Evolutionary conservation across 1,140 invertebrate genomes (phyloP).

Genomic region (silkworm (Bombyx mori)): DNA sequence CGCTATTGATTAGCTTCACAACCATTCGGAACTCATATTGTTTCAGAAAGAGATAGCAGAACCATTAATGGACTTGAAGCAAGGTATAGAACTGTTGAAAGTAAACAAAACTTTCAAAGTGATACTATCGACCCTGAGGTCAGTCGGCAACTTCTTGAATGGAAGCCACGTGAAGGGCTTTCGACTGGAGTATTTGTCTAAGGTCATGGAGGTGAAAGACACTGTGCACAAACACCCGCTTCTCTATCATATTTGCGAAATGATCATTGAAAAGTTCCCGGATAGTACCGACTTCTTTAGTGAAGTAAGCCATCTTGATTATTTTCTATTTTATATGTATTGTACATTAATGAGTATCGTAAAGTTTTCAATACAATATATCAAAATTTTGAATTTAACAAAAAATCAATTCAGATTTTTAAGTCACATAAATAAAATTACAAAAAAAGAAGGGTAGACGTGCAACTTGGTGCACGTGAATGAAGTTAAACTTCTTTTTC

Average conservation of each 20-base stretch:
- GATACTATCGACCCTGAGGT: slow-evolving; percentile 93
- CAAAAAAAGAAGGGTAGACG: no score
- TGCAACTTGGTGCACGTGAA: no score
- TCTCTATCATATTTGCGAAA: slow-evolving; percentile 96
- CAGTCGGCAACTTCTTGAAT: slow-evolving; percentile 98
- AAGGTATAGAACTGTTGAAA: slow-evolving; percentile 92
- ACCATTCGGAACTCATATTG: background rate
- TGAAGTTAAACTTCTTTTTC: no score
- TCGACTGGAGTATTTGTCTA: slow-evolving; percentile 96
- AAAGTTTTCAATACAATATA: no score
- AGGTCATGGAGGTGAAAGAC: slow-evolving; percentile 99
- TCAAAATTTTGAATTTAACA: no score
- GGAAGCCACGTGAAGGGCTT: slow-evolving; percentile 96
- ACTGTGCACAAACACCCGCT: slow-evolving; percentile 98
- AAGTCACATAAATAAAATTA: no score
- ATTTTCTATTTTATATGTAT: no score
- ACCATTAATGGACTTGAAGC: slow-evolving; percentile 97
- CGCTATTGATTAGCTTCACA: no score
- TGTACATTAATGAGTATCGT: no score
- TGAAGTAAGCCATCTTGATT: slow-evolving; percentile 77
- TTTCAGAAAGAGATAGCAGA: slow-evolving; percentile 94
- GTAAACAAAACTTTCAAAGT: slow-evolving; percentile 95
- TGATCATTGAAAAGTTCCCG: slow-evolving; percentile 96
- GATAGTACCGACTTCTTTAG: slow-evolving; percentile 97
- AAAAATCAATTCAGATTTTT: no score